Conservation (phyloP, 2,888 invertebrate species). For the Synanthedon andrenaeformis region DNA sequence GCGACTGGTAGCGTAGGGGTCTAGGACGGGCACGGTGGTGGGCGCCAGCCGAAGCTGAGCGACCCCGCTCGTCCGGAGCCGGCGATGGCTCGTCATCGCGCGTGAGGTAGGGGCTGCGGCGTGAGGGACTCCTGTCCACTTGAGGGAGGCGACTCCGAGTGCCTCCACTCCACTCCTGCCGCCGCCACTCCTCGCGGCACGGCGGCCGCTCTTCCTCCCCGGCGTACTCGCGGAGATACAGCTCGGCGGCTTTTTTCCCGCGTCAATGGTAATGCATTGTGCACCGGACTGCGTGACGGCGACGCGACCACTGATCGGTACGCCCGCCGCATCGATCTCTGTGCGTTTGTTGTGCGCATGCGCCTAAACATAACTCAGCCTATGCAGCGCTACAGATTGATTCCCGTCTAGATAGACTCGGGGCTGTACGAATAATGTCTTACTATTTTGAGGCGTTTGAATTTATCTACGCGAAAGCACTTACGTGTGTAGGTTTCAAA, state of each 20-base stretch:
- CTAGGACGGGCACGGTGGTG: slow-evolving; percentile 85
- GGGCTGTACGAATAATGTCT: not conserved
- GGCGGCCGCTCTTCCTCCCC: slow-evolving; percentile 69
- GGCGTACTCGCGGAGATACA: slow-evolving; percentile 69
- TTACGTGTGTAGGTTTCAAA: too few relatives aligned
- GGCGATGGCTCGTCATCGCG: slow-evolving; percentile 83
- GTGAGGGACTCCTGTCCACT: slow-evolving; percentile 90
- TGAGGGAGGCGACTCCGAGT: slow-evolving; percentile 81
- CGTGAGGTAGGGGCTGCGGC: slow-evolving; percentile 83
- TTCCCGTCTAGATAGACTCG: slow-evolving; percentile 11
- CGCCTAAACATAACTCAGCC: slow-evolving; percentile 28
- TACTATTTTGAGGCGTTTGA: not conserved
- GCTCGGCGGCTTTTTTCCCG: slow-evolving; percentile 64
- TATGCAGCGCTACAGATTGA: slow-evolving; percentile 40
- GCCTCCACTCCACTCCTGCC: slow-evolving; percentile 54
- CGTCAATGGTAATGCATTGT: slow-evolving; percentile 58
- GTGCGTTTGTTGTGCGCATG: slow-evolving; percentile 35
- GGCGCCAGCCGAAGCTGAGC: slow-evolving; percentile 75
- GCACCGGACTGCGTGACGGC: slow-evolving; percentile 57
- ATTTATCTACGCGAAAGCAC: not conserved
- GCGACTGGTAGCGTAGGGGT: slow-evolving; percentile 80
- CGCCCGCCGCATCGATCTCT: slow-evolving; percentile 46
- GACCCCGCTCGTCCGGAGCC: slow-evolving; percentile 88
- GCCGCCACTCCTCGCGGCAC: slow-evolving; percentile 66
- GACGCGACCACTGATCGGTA: slow-evolving; percentile 61